Conservation (phyloP, 2,113 vertebrate species). For the Apodemus speciosus region DNA sequence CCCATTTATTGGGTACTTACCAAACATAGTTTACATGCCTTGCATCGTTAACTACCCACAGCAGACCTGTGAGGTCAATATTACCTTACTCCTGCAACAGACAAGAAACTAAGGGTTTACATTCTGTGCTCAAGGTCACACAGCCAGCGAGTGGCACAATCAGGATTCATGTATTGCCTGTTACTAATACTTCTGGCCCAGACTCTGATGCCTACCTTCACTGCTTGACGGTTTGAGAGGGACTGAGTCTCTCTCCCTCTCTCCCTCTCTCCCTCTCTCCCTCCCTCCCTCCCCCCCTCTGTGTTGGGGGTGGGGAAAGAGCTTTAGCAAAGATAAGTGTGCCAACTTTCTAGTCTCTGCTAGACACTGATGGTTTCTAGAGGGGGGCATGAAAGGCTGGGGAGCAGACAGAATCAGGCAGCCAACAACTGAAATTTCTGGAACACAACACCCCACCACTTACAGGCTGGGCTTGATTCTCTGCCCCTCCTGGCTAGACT, state of each 20-base stretch:
- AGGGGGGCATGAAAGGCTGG: not conserved
- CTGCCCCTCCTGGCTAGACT: constrained; percentile 52
- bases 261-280: no score
- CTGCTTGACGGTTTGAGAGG: not conserved
- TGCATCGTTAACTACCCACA: not conserved
- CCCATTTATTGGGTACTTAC: constrained; percentile 43
- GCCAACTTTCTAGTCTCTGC: not conserved
- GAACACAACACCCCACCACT: not conserved
- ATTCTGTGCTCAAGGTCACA: constrained; percentile 31
- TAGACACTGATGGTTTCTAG: not conserved
- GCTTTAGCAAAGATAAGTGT: not conserved
- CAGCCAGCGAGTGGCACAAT: not conserved
- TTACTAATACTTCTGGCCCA: not conserved
- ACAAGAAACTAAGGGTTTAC: constrained; percentile 6
- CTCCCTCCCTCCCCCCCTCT: no score
- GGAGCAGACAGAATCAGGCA: not conserved
- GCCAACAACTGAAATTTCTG: constrained; percentile 39
- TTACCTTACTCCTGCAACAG: not conserved
- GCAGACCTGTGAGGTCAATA: not conserved
- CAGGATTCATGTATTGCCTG: not conserved
- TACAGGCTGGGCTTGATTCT: not conserved
- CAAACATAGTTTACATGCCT: constrained; percentile 19
- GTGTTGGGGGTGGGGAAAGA: not conserved
- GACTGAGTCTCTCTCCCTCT: not conserved
- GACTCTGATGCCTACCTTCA: not conserved